Percentiles rank a stretch among this genome's conserved stretches.
These are phyloP conservation scores for Reticulitermes lucifugus DNA, from an alignment of 2,888 invertebrate species.

Conservation along the genomic window DNA sequence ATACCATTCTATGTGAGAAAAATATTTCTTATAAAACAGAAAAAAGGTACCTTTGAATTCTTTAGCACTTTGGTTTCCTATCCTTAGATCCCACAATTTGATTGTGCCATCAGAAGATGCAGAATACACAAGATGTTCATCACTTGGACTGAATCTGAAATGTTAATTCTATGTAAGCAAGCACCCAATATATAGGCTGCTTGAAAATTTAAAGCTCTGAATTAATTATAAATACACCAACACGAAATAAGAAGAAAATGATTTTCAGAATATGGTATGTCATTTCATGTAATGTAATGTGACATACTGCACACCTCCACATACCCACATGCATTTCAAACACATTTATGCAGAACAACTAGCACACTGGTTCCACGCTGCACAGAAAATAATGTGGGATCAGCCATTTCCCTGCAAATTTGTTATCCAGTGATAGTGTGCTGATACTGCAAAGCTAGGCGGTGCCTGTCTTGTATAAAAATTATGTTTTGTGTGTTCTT, in stretches of 20 bases:
- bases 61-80: constrained; percentile 63
- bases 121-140: constrained; percentile 71
- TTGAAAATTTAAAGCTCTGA: background rate
- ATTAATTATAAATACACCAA: background rate
- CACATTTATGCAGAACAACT: too few species aligned
- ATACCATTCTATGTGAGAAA: background rate
- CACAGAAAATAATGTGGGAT: too few species aligned
- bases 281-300: background rate
- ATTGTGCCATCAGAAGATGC: constrained; percentile 70
- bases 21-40: background rate
- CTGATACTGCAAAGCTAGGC: too few species aligned
- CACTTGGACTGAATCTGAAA: constrained; percentile 68
- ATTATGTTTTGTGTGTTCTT: too few species aligned
- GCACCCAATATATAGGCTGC: background rate
- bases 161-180: background rate
- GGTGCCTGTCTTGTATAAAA: too few species aligned
- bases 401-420: too few species aligned
- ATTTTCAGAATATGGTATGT: background rate
- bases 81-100: constrained; percentile 74
- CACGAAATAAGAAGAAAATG: too few species aligned
- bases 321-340: background rate
- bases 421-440: too few species aligned
- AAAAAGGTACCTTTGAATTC: constrained; percentile 63
- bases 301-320: background rate
- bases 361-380: too few species aligned